phyloP scores from a whole-genome alignment of 2,888 invertebrate genomes.

The Pilophorus perplexus region DNA sequence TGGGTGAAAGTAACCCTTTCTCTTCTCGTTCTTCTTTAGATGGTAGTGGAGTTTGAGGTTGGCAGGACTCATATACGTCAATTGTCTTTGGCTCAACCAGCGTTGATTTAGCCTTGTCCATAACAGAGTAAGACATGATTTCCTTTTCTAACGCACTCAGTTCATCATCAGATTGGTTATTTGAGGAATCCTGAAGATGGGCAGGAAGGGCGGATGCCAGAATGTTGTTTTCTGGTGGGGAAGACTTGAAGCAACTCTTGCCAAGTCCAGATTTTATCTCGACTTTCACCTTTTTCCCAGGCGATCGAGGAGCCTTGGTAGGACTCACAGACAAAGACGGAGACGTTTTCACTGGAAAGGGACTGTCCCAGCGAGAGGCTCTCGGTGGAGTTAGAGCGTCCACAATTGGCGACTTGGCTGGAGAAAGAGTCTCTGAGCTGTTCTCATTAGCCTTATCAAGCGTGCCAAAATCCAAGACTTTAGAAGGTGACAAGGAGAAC shows the following conservation, averaged over 20 bases:
- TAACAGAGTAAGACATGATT: constrained; percentile 1
- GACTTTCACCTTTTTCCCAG: neutral
- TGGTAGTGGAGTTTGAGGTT: no score
- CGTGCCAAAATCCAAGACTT: no score
- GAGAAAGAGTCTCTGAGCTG: no score
- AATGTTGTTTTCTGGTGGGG: neutral
- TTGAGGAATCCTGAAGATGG: no score
- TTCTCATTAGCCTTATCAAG: no score
- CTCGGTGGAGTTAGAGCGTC: neutral
- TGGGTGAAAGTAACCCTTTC: no score
- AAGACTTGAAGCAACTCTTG: neutral
- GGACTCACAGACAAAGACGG: neutral
- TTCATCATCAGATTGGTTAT: neutral
- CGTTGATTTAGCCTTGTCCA: no score
- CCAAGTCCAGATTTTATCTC: constrained; percentile 8
- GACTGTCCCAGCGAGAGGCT: constrained; percentile 4
- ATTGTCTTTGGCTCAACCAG: no score
- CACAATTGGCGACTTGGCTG: no score
- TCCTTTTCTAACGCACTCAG: neutral
- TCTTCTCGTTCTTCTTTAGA: no score
- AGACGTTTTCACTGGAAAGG: neutral
- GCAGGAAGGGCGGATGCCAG: neutral
- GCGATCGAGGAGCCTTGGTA: neutral
- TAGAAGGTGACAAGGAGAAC: no score
- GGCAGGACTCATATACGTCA: no score